Percentiles rank a stretch among this genome's conserved stretches.
Evolutionary conservation across 2,113 vertebrate species (phyloP).

Genomic region (Procavia capensis): DNA sequence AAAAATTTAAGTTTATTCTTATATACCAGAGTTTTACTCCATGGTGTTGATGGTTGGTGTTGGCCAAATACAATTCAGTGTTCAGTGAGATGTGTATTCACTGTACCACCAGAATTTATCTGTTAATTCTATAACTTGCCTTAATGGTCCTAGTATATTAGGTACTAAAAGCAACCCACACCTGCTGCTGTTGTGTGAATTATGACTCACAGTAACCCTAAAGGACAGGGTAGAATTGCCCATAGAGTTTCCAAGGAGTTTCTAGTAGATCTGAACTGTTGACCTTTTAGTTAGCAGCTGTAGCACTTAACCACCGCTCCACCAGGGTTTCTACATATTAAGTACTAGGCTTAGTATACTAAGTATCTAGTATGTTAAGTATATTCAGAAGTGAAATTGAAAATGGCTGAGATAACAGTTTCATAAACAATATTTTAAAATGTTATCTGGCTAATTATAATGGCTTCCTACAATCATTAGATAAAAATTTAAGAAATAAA

Average conservation of each 20-base stretch:
- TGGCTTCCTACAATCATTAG: slow-evolving; percentile 28
- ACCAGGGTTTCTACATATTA: too few relatives aligned
- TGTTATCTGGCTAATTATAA: slow-evolving; percentile 17
- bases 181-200: too few relatives aligned
- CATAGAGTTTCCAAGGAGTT: too few relatives aligned
- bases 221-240: too few relatives aligned
- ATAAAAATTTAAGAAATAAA: slow-evolving; percentile 56
- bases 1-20: slow-evolving; percentile 11
- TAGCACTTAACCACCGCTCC: too few relatives aligned
- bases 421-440: slow-evolving; percentile 17
- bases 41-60: neutral
- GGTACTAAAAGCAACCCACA: too few relatives aligned
- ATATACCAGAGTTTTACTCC: neutral
- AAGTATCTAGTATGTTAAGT: neutral
- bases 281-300: too few relatives aligned
- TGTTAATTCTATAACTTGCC: neutral
- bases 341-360: neutral
- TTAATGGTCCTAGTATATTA: neutral
- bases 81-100: neutral
- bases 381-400: neutral
- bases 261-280: too few relatives aligned
- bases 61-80: neutral
- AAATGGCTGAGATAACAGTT: slow-evolving; percentile 14
- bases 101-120: neutral
- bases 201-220: too few relatives aligned